A percentile compares a stretch with the other conserved stretches of the same genome.
These are phyloP conservation scores for Austrolebias charrua DNA, from an alignment of 2,797 vertebrate species.

Conservation along the genomic window DNA sequence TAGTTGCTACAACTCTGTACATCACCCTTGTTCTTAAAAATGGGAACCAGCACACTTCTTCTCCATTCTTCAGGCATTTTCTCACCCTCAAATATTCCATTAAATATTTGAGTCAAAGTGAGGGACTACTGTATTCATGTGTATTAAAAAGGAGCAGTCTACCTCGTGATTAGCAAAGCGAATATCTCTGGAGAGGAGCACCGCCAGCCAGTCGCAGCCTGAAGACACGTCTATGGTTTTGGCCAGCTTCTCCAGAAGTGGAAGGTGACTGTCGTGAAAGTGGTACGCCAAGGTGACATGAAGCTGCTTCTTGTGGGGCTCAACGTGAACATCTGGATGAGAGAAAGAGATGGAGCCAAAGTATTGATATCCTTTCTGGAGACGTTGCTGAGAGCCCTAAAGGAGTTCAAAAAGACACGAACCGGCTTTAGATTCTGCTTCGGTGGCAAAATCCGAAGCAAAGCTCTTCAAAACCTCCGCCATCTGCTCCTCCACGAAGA, in stretches of 20 bases:
- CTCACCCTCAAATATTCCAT: no score
- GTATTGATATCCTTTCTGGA: no score
- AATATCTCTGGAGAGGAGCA: conserved; percentile 95
- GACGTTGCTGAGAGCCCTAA: no score
- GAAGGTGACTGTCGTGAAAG: conserved; percentile 90
- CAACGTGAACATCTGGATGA: conserved; percentile 88
- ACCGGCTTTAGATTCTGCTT: conserved; percentile 94
- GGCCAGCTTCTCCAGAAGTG: conserved; percentile 90
- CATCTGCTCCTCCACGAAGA: conserved; percentile 95
- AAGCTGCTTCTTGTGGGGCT: conserved; percentile 97
- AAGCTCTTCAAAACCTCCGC: conserved; percentile 95
- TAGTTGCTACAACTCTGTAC: no score
- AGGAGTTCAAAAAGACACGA: background rate
- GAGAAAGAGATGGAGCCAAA: background rate
- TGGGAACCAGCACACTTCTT: no score
- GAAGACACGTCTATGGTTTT: conserved; percentile 87
- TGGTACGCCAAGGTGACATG: conserved; percentile 97
- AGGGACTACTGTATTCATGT: no score
- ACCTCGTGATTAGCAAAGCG: conserved; percentile 97
- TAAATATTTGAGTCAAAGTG: no score
- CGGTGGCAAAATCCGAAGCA: conserved; percentile 90
- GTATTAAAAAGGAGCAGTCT: conserved; percentile 7
- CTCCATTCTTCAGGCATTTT: no score
- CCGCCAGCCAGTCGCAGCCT: conserved; percentile 93
- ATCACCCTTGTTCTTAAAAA: no score